Evolutionary conservation across 2,113 vertebrate genomes (phyloP).

Genomic region (Coregonus clupeaformis): DNA sequence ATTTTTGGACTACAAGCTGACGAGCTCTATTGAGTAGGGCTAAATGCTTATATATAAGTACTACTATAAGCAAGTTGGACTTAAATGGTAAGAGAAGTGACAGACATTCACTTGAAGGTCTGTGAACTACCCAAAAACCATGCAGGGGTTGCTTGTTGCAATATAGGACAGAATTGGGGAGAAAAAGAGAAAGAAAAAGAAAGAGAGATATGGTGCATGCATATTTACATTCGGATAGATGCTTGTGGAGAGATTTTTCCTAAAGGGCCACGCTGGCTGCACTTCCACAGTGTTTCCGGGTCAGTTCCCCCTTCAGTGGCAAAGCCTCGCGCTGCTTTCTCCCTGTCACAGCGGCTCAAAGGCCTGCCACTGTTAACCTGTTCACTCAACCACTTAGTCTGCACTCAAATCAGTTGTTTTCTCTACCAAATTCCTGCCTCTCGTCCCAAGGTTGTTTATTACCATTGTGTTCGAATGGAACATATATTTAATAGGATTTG

Average conservation of each 20-base stretch:
- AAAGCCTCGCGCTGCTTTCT: conserved; percentile 62
- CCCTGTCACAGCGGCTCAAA: conserved; percentile 67
- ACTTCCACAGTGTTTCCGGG: conserved; percentile 65
- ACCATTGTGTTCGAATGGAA: no score
- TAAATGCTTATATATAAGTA: no score
- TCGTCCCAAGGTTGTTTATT: conserved; percentile 8
- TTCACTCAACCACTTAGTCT: conserved; percentile 66
- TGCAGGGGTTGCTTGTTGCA: no score
- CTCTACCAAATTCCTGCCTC: conserved; percentile 47
- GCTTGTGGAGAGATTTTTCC: conserved; percentile 47
- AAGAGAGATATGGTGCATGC: conserved; percentile 8
- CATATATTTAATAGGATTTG: no score
- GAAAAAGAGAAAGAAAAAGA: conserved; percentile 18
- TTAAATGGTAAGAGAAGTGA: no score
- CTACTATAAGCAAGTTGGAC: no score
- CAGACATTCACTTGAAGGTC: no score
- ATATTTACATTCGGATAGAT: conserved; percentile 47
- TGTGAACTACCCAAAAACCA: no score
- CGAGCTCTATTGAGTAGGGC: no score
- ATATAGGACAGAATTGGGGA: no score
- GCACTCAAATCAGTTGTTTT: conserved; percentile 54
- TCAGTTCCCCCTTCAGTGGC: conserved; percentile 64
- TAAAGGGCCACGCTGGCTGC: conserved; percentile 56
- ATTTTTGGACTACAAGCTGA: no score
- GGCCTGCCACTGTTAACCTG: conserved; percentile 55